Percentiles rank a stretch among this genome's conserved stretches.
These are phyloP conservation scores for Penaeus vannamei DNA, from an alignment of 1,140 invertebrate species.

Conservation along the genomic window DNA sequence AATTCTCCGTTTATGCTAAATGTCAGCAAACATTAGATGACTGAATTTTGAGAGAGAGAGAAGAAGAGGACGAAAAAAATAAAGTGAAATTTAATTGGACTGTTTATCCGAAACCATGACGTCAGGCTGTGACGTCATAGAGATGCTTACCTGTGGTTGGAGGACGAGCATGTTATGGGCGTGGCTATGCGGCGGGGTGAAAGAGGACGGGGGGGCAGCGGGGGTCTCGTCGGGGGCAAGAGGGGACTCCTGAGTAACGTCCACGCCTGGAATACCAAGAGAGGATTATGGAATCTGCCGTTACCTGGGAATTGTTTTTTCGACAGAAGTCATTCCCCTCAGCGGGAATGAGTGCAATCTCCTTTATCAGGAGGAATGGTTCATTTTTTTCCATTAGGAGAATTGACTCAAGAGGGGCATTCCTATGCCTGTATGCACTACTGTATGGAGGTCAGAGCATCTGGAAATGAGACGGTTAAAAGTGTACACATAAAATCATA, in stretches of 20 bases:
- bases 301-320: no score
- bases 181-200: constrained; percentile 72
- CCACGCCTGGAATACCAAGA: constrained; percentile 50
- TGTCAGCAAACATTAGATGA: background rate
- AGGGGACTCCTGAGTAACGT: constrained; percentile 66
- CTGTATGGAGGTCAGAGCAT: no score
- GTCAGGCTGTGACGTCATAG: constrained; percentile 3
- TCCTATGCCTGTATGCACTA: no score
- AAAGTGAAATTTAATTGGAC: background rate
- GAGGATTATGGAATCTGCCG: background rate
- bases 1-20: background rate
- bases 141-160: constrained; percentile 76
- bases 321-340: background rate
- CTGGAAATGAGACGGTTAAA: no score
- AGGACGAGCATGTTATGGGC: constrained; percentile 79
- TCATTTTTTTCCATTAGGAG: no score
- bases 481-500: no score
- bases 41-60: constrained; percentile 5
- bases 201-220: constrained; percentile 70
- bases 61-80: background rate
- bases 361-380: no score
- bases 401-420: no score
- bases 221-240: constrained; percentile 58
- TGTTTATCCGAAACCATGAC: no score
- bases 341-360: no score